Evolutionary conservation across 2,797 vertebrate genomes (phyloP).

Genomic region (Cygnus olor): DNA sequence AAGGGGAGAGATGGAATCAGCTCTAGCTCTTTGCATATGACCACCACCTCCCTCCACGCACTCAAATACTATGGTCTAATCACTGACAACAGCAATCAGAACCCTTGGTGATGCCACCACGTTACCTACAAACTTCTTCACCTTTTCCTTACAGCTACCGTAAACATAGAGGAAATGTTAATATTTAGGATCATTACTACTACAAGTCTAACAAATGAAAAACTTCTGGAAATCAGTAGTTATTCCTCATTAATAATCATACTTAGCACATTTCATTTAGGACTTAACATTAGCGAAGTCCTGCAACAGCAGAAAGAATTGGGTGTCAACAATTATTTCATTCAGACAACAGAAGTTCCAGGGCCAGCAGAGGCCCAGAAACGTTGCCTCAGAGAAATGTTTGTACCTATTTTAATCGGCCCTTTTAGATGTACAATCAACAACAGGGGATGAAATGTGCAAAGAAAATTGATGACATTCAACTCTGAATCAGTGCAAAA

Average conservation of each 20-base stretch:
- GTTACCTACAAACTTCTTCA: background rate
- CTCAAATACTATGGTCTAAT: background rate
- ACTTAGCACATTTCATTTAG: background rate
- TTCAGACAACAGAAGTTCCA: background rate
- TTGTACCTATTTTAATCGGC: background rate
- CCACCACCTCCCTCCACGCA: background rate
- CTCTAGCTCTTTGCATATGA: background rate
- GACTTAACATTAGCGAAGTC: background rate
- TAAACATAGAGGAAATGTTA: background rate
- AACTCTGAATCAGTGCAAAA: background rate
- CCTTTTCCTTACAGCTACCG: background rate
- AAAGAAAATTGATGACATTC: background rate
- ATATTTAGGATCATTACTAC: background rate
- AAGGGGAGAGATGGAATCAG: background rate
- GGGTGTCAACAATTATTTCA: background rate
- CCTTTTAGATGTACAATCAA: background rate
- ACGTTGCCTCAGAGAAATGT: background rate
- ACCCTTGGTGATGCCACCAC: background rate
- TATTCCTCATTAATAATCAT: background rate
- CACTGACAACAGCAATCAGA: background rate
- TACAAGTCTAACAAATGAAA: background rate
- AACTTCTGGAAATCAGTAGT: background rate
- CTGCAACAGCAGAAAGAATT: background rate
- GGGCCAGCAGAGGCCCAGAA: background rate
- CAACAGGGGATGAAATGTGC: background rate